Evolutionary conservation across 2,113 vertebrate genomes (phyloP).

Genomic region (Lucifuga dentata): DNA sequence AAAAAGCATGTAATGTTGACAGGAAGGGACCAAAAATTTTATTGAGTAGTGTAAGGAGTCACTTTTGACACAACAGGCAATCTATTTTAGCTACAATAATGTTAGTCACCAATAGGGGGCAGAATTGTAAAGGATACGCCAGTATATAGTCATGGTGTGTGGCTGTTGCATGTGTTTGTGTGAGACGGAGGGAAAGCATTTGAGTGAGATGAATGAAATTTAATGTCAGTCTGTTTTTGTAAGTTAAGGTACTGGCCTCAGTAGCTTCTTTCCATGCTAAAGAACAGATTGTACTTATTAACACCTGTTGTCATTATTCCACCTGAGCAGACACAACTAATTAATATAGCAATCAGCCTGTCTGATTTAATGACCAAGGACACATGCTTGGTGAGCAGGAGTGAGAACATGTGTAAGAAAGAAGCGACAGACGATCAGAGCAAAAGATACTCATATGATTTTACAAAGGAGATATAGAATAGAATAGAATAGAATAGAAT

Average conservation of each 20-base stretch:
- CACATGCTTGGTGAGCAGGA: neutral
- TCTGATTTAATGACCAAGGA: slow-evolving; percentile 30
- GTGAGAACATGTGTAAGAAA: neutral
- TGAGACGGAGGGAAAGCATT: slow-evolving; percentile 25
- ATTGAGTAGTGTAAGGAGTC: no score
- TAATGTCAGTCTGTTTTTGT: slow-evolving; percentile 22
- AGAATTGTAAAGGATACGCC: slow-evolving; percentile 59
- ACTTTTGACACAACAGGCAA: no score
- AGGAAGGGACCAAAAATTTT: no score
- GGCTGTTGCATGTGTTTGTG: neutral
- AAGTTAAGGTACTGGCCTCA: slow-evolving; percentile 39
- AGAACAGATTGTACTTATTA: slow-evolving; percentile 57
- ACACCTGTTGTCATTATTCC: slow-evolving; percentile 44
- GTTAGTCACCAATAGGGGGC: slow-evolving; percentile 64
- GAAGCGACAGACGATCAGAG: neutral
- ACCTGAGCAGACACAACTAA: slow-evolving; percentile 50
- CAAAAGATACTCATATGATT: neutral
- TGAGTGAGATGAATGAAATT: neutral
- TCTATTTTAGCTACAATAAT: slow-evolving; percentile 10
- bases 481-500: neutral
- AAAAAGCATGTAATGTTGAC: neutral
- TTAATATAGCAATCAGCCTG: slow-evolving; percentile 36
- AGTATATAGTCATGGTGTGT: neutral
- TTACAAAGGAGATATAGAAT: neutral
- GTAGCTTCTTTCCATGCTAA: slow-evolving; percentile 55